phyloP scores from a whole-genome alignment of 2,113 vertebrate genomes.

The Cricetomys ansorgei region DNA sequence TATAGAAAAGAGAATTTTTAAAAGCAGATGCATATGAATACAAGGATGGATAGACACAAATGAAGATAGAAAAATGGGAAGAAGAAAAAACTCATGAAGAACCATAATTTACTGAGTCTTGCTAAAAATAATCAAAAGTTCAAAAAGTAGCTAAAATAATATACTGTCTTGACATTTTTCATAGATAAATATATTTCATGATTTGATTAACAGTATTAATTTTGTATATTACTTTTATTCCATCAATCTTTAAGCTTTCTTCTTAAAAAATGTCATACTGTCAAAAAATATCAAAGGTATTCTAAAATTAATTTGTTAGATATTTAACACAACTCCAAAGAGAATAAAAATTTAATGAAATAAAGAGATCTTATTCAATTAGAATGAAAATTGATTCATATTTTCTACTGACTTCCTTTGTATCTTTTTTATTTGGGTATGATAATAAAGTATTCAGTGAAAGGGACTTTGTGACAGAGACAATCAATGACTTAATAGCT shows the following conservation, averaged over 20 bases:
- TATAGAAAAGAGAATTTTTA: not conserved
- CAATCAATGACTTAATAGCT: not conserved
- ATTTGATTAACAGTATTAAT: not conserved
- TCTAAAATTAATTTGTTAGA: not conserved
- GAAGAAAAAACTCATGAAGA: not conserved
- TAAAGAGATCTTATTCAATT: not conserved
- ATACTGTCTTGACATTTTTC: not conserved
- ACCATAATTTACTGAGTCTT: not conserved
- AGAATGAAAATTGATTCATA: not conserved
- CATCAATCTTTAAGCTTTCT: not conserved
- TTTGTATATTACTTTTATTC: not conserved
- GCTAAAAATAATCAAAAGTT: not conserved
- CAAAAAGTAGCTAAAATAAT: not conserved
- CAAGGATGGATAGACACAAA: not conserved
- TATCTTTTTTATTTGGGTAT: not conserved
- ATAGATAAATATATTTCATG: not conserved
- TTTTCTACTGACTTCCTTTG: not conserved
- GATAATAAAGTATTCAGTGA: not conserved
- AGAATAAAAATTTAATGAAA: not conserved
- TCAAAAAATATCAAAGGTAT: not conserved
- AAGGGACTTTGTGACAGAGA: not conserved
- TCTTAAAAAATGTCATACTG: not conserved
- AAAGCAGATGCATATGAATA: not conserved
- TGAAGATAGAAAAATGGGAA: not conserved
- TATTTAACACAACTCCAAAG: not conserved